Conservation (phyloP, 2,888 invertebrate genomes). For the Pammene fasciana region DNA sequence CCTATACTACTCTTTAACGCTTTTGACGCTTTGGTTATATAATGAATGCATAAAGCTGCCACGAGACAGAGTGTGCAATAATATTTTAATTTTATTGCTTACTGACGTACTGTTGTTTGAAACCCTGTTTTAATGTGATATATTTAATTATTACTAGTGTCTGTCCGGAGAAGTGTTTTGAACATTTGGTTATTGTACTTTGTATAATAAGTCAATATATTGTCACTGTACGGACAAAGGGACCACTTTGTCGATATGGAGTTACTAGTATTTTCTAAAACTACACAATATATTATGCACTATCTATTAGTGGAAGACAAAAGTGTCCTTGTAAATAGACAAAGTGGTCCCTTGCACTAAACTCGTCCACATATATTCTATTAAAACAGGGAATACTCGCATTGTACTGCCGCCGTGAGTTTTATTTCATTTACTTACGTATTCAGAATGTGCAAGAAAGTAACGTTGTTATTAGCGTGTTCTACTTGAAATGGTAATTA, state of each 20-base stretch:
- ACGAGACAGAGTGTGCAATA: conserved; percentile 81
- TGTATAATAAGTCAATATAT: background rate
- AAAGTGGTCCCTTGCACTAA: too few species aligned
- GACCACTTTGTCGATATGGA: too few species aligned
- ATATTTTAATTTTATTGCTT: conserved; percentile 63
- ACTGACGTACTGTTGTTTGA: conserved; percentile 53
- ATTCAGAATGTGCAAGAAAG: background rate
- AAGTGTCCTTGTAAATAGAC: too few species aligned
- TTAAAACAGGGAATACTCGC: conserved; percentile 21
- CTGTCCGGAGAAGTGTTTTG: background rate
- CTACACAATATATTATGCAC: too few species aligned
- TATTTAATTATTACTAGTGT: background rate
- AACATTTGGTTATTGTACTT: background rate
- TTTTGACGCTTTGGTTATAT: conserved; percentile 68
- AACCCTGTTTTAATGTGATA: conserved; percentile 34
- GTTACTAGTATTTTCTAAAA: too few species aligned
- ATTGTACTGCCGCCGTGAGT: conserved; percentile 8
- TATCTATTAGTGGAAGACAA: too few species aligned
- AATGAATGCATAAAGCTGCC: conserved; percentile 75
- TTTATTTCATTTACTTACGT: background rate
- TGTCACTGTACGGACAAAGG: too few species aligned
- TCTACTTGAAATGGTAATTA: background rate
- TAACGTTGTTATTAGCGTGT: background rate
- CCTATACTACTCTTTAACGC: conserved; percentile 61
- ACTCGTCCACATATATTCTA: too few species aligned